A percentile compares a stretch with the other conserved stretches of the same genome.
phyloP scores from a whole-genome alignment of 2,888 invertebrate genomes.

The Scaptomyza polygonia region DNA sequence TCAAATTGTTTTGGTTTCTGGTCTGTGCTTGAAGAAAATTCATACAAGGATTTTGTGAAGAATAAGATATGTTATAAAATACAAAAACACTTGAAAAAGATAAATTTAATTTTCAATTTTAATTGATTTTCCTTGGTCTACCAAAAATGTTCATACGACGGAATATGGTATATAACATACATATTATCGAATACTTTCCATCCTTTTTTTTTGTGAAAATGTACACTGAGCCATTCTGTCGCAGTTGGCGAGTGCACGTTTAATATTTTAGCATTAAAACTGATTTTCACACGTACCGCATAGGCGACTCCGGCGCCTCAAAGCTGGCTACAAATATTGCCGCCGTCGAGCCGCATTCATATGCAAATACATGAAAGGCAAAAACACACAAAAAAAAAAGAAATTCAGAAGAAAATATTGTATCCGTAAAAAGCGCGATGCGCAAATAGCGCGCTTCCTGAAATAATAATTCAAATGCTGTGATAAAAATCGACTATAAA shows the following conservation, averaged over 20 bases:
- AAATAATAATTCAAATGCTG: constrained; percentile 83
- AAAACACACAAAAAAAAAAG: constrained; percentile 13
- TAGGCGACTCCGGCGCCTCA: constrained; percentile 56
- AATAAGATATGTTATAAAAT: background rate
- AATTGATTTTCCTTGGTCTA: background rate
- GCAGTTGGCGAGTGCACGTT: constrained; percentile 51
- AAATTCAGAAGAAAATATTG: constrained; percentile 41
- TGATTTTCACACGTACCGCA: constrained; percentile 72
- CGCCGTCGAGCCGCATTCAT: constrained; percentile 70
- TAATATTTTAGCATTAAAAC: constrained; percentile 78
- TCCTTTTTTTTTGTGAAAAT: constrained; percentile 29
- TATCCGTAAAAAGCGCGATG: constrained; percentile 80
- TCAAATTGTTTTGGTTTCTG: background rate
- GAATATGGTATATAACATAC: background rate
- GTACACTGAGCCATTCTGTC: constrained; percentile 11
- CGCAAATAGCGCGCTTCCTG: constrained; percentile 83
- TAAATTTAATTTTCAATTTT: background rate
- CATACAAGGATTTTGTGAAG: background rate
- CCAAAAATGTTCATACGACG: background rate
- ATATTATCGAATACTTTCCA: constrained; percentile 8
- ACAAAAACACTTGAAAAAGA: background rate
- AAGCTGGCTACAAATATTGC: constrained; percentile 59
- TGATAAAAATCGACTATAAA: constrained; percentile 81
- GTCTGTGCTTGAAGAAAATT: background rate
- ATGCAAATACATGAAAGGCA: constrained; percentile 78